Percentiles rank a stretch among this genome's conserved stretches.
Conservation (phyloP, 2,113 vertebrate species). For the Probosciger aterrimus region DNA sequence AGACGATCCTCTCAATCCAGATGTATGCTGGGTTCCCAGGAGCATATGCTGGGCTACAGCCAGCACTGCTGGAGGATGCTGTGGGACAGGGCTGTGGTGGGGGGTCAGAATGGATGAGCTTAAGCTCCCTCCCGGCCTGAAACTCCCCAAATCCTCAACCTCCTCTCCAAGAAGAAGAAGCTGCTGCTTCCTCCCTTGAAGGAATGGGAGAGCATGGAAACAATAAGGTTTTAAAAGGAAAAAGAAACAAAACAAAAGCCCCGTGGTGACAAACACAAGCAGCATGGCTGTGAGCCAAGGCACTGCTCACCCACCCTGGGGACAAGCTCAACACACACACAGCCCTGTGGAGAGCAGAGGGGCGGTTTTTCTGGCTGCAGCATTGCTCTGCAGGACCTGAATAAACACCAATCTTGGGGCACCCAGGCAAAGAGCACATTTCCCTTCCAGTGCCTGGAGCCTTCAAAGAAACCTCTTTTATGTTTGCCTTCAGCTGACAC, state of each 20-base stretch:
- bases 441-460: not conserved
- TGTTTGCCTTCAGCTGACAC: not conserved
- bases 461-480: not conserved
- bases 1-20: accelerated
- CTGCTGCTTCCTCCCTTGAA: not conserved
- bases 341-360: not conserved
- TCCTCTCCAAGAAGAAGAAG: not conserved
- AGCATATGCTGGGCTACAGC: accelerated
- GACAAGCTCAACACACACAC: not conserved
- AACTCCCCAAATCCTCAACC: not conserved
- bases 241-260: not conserved
- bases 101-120: not conserved
- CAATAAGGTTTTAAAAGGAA: not conserved
- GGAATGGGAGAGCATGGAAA: not conserved
- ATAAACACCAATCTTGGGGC: not conserved
- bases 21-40: accelerated
- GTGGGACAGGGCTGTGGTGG: not conserved
- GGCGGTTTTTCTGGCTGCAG: not conserved
- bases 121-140: not conserved
- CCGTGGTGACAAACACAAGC: slow-evolving; percentile 22
- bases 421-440: not conserved
- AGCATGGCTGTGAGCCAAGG: slow-evolving; percentile 18
- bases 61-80: accelerated
- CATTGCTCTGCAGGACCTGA: slow-evolving; percentile 34
- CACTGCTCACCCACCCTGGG: not conserved